Percentiles rank a stretch among this genome's conserved stretches.
These are phyloP conservation scores for Myzus persicae DNA, from an alignment of 1,140 invertebrate species.

Conservation along the genomic window DNA sequence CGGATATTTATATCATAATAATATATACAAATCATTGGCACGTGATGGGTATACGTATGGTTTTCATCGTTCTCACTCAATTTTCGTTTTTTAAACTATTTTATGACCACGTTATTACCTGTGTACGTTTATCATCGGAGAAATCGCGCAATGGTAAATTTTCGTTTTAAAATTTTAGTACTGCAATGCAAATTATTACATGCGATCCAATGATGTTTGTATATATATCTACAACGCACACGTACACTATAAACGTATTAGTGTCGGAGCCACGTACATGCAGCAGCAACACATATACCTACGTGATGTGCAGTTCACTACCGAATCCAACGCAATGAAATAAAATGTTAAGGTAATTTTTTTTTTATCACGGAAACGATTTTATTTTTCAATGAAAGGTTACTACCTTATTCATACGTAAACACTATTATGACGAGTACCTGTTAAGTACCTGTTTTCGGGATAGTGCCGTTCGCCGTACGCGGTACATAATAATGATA, in stretches of 20 bases:
- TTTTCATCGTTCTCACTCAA: neutral
- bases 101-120: no score
- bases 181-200: neutral
- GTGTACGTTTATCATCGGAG: neutral
- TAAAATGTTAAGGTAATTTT: neutral
- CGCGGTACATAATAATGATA: neutral
- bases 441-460: neutral
- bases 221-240: neutral
- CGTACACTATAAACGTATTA: slow-evolving; percentile 3
- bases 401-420: neutral
- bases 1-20: neutral
- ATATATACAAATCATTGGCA: neutral
- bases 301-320: neutral
- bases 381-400: slow-evolving; percentile 12
- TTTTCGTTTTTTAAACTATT: neutral
- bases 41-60: no score
- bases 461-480: neutral
- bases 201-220: neutral
- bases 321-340: neutral
- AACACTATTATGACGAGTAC: neutral
- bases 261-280: neutral
- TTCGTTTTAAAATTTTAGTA: neutral
- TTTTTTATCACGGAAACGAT: neutral
- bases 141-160: neutral
- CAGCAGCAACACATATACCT: neutral